Evolutionary conservation across 2,113 vertebrate genomes (phyloP).

Genomic region (Globicephala melas): DNA sequence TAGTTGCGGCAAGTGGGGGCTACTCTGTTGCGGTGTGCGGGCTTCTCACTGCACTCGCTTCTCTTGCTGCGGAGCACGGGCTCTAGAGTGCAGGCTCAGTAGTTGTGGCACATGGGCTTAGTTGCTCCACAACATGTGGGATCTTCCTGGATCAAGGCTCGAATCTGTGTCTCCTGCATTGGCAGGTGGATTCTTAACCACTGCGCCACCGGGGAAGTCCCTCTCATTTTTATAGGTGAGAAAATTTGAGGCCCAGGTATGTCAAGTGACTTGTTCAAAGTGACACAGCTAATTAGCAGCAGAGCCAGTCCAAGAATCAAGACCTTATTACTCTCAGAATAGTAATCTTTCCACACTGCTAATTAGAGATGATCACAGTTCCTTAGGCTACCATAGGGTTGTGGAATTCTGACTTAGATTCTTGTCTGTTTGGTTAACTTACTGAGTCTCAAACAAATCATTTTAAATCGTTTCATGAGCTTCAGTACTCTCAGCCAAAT

Average conservation of each 20-base stretch:
- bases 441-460: slow-evolving; percentile 4
- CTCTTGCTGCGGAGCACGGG: too few relatives aligned
- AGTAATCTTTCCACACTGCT: background rate
- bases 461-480: background rate
- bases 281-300: slow-evolving; percentile 40
- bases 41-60: too few relatives aligned
- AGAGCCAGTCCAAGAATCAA: background rate
- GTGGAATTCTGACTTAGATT: background rate
- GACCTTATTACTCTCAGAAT: background rate
- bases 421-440: slow-evolving; percentile 39
- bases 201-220: too few relatives aligned
- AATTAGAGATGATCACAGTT: slow-evolving; percentile 5
- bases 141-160: too few relatives aligned
- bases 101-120: too few relatives aligned
- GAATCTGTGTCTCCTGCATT: too few relatives aligned
- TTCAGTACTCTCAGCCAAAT: background rate
- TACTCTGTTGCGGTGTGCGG: too few relatives aligned
- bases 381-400: background rate
- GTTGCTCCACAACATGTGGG: too few relatives aligned
- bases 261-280: slow-evolving; percentile 33
- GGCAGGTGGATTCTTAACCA: too few relatives aligned
- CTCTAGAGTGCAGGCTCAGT: too few relatives aligned
- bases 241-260: slow-evolving; percentile 23
- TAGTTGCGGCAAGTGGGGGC: too few relatives aligned
- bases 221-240: background rate